phyloP scores from a whole-genome alignment of 2,797 vertebrate species.

The Chelon auratus region DNA sequence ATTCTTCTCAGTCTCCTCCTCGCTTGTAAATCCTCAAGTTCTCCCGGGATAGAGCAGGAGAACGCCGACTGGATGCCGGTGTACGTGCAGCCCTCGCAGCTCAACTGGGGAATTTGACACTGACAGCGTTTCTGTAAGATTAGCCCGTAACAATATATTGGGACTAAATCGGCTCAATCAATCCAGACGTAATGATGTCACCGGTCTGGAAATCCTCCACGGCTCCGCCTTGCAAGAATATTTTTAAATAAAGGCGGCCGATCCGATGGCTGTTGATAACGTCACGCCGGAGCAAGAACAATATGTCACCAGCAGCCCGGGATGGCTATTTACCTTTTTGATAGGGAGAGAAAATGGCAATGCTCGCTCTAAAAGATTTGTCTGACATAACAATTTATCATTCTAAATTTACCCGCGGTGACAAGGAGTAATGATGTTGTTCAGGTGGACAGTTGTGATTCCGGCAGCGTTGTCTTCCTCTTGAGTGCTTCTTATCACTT shows the following conservation, averaged over 20 bases:
- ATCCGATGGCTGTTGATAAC: constrained; percentile 50
- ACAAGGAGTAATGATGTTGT: constrained; percentile 76
- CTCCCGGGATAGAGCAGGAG: constrained; percentile 9
- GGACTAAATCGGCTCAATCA: constrained; percentile 57
- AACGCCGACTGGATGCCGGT: constrained; percentile 22
- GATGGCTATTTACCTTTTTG: constrained; percentile 66
- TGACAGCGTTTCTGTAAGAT: constrained; percentile 46
- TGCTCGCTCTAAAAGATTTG: constrained; percentile 57
- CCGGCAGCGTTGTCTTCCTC: constrained; percentile 49
- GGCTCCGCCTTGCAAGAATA: constrained; percentile 43
- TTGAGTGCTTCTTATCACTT: constrained; percentile 72
- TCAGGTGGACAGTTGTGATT: constrained; percentile 76
- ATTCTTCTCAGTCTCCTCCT: constrained; percentile 31
- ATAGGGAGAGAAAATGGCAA: constrained; percentile 62
- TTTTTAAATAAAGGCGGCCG: constrained; percentile 53
- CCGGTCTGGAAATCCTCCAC: constrained; percentile 29
- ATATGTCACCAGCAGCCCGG: constrained; percentile 63
- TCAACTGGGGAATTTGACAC: constrained; percentile 46
- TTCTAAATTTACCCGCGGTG: constrained; percentile 74
- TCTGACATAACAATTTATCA: constrained; percentile 77
- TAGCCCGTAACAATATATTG: constrained; percentile 46
- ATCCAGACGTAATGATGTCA: constrained; percentile 47
- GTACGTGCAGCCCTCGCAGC: constrained; percentile 16
- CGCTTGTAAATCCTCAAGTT: constrained; percentile 26
- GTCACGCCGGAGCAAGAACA: constrained; percentile 49